A percentile compares a stretch with the other conserved stretches of the same genome.
Evolutionary conservation across 1,140 invertebrate species (phyloP).

Genomic region (Tetramorium parvispinum): DNA sequence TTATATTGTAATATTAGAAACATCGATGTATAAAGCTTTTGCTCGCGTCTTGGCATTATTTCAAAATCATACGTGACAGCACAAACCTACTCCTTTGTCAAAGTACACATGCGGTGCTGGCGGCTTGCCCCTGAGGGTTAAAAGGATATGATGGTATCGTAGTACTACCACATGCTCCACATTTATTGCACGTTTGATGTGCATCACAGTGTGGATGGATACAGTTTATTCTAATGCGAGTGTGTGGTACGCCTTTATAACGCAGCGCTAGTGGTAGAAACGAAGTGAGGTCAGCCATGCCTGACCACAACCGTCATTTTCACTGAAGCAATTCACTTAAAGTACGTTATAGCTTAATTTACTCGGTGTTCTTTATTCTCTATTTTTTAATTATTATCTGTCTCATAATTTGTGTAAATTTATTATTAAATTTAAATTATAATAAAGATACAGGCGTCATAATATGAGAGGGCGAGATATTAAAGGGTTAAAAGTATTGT

Average conservation of each 20-base stretch:
- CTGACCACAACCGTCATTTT: constrained; percentile 7
- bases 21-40: background rate
- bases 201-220: constrained; percentile 12
- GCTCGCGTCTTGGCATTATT: background rate
- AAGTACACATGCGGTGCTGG: background rate
- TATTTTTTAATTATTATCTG: background rate
- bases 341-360: background rate
- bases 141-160: background rate
- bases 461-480: background rate
- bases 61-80: constrained; percentile 1
- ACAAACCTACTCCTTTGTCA: background rate
- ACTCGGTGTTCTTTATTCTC: background rate
- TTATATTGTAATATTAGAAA: background rate
- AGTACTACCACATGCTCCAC: constrained; percentile 14
- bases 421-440: background rate
- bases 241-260: constrained; percentile 1
- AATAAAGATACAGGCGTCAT: background rate
- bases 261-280: constrained; percentile 9
- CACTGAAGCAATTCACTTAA: constrained; percentile 1
- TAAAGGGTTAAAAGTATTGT: background rate
- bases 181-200: constrained; percentile 53
- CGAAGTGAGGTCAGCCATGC: constrained; percentile 22
- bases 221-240: constrained; percentile 43
- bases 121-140: constrained; percentile 9
- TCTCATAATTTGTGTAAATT: background rate